phyloP scores from a whole-genome alignment of 2,113 vertebrate species.

The Mustelus asterias region DNA sequence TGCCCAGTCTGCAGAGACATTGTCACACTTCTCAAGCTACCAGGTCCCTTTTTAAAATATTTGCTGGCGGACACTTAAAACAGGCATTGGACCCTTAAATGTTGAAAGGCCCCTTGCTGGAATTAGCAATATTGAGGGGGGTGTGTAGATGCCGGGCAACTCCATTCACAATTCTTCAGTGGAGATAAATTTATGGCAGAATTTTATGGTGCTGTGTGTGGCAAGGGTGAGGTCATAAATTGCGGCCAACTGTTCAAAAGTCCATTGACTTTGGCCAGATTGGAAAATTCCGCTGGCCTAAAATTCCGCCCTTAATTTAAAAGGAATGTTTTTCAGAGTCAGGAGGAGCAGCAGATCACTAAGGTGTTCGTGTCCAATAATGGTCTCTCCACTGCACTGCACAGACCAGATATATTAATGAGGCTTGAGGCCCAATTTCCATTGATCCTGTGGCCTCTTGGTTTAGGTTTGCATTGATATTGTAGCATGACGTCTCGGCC shows the following conservation, averaged over 20 bases:
- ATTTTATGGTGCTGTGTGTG: too few species aligned
- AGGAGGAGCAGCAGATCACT: neutral
- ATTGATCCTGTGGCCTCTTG: neutral
- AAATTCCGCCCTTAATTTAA: too few species aligned
- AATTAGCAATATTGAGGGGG: neutral
- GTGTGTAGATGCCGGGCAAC: neutral
- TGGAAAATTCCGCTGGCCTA: too few species aligned
- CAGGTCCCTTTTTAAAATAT: neutral
- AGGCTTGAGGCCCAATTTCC: neutral
- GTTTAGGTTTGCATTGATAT: neutral
- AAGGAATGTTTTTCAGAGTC: neutral
- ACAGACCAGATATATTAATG: neutral
- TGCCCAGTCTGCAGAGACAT: neutral
- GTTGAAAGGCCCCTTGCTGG: neutral
- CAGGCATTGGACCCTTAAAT: neutral
- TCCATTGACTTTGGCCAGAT: too few species aligned
- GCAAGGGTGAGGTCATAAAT: too few species aligned
- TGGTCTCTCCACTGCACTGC: neutral
- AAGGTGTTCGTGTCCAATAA: too few species aligned
- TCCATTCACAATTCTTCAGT: neutral
- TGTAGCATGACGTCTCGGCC: neutral
- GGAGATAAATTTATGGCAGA: neutral
- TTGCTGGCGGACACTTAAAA: neutral
- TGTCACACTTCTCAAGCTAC: neutral
- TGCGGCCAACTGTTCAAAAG: too few species aligned